Conservation (phyloP, 1,140 invertebrate genomes). For the Camponotus vicinus region DNA sequence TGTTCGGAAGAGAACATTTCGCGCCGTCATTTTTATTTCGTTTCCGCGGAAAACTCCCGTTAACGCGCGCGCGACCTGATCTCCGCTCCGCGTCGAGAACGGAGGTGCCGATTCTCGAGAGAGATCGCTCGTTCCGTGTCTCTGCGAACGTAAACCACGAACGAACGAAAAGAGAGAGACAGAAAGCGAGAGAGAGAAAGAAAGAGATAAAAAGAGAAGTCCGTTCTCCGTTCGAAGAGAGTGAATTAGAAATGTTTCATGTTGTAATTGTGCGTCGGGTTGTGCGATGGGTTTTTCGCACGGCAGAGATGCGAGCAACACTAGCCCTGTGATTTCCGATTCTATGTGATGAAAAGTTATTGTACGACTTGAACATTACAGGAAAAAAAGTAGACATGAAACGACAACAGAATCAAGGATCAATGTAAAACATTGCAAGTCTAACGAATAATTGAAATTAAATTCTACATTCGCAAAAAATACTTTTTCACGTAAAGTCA, state of each 20-base stretch:
- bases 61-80: slow-evolving; percentile 43
- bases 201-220: neutral
- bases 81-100: slow-evolving; percentile 29
- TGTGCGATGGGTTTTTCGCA: neutral
- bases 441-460: slow-evolving; percentile 5
- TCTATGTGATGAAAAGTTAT: slow-evolving; percentile 17
- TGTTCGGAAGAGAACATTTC: slow-evolving; percentile 76
- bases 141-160: slow-evolving; percentile 16
- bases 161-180: neutral
- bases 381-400: slow-evolving; percentile 4
- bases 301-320: neutral
- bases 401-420: neutral
- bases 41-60: slow-evolving; percentile 73
- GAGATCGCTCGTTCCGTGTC: slow-evolving; percentile 10
- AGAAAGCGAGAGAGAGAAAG: neutral
- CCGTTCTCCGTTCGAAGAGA: neutral
- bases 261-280: slow-evolving; percentile 11
- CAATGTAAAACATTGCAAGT: neutral
- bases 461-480: neutral
- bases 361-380: neutral
- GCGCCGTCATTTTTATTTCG: slow-evolving; percentile 76
- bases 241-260: slow-evolving; percentile 45
- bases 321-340: slow-evolving; percentile 29
- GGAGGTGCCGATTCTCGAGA: slow-evolving; percentile 38
- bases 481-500: neutral